Base-by-base conservation (phyloP, 2,888 invertebrate genomes). In the Axea sp. region DNA sequence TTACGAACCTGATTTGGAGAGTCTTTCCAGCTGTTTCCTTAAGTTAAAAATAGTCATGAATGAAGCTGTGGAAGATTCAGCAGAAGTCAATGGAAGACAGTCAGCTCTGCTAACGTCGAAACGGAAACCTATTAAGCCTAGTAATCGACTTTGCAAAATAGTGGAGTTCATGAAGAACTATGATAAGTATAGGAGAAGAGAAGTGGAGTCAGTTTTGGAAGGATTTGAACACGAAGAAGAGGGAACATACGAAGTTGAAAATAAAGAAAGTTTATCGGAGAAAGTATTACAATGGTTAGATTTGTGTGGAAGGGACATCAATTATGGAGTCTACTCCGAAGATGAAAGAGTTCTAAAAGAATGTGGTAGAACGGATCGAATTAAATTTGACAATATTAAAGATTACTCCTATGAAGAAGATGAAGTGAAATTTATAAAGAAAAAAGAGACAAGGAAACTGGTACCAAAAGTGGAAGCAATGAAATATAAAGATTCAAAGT, bases 201-300 rank as follows among this genome's bases (percentile, higher is more conserved):
- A 28, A 15, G 4, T 35, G 8, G 55, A 60, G 3, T 39, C 37
- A 1, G 39, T 28, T 6, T 4, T 9, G 2, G 57, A 53, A 6
- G 30, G 1, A 1, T 8, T 9, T 2, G 12, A 26, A 12, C n/a
- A 8, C 3, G 17, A 43, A 11, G 33, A 51, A 31, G 35, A 53
- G 9, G 35, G 51, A 9, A 4, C 3, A n/a, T n/a, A n/a, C 2
- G 19, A 17, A 9, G 5, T 19, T 0, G 15, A 26, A 4, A 11
- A n/a, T n/a, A n/a, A 77, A 82, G 88, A 89, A 81, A 85, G 89
- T 17, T 83, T 92, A 43, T 91, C 94, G 0, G 94, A 95, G 69
- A 89, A 94, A 55, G 95, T 95, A 0, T 87, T 95, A 1, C 92
- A 94, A 79, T 95, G 95, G 95, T 82, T 95, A 76, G 94, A 95